Evolutionary conservation across 2,113 vertebrate species (phyloP), one percentile per base, ranked within the genome.

Genomic region (Oncorhynchus keta): DNA sequence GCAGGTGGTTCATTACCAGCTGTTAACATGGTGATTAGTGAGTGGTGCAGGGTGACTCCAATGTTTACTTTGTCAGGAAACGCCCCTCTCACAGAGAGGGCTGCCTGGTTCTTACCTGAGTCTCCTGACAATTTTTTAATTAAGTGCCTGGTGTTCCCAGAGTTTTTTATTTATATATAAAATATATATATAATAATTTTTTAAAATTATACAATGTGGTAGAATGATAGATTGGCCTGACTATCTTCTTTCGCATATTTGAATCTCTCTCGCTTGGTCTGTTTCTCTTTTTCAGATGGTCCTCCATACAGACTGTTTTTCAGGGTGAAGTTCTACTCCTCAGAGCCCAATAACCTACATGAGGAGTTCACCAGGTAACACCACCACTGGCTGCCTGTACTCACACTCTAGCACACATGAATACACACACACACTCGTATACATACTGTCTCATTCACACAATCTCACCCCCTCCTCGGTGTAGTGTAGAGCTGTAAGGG

Each of bases 241-340:
- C 2, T 24, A 3, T 65, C 9, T 68, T 35, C 16, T 35, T 7
- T 35, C 16, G 32, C 20, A 32, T 35, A 9, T 9, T 35, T 45
- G 9, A 32, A 16, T 22, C 39, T 78, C 7, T 78, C 26, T 32
- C 30, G 30, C 4, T 32, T 28, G 28, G 28, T 74, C 45, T 78
- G 30, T 75, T 45, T 76, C 9, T 39, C 2, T 45, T 0, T 45
- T 67, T 32, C 81, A 99, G 98, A 95, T 79, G 96, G 95, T 76
- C 94, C 95, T 84, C 94, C 94, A 0, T 97, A 96, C 89, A 93
- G 93, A 9, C 92, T 99, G 86, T 96, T 97, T 91, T 98, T 99
- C 91, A 95, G 97, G 82, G 96, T 99, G 80, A 99, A 99, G 87
- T 99, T 99, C 91, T 99, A 99, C 83, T 99, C 98, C 2, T 98